Evolutionary conservation across 2,888 invertebrate species (phyloP), one percentile per base, ranked within the genome.

Genomic region (Thumatha senex): DNA sequence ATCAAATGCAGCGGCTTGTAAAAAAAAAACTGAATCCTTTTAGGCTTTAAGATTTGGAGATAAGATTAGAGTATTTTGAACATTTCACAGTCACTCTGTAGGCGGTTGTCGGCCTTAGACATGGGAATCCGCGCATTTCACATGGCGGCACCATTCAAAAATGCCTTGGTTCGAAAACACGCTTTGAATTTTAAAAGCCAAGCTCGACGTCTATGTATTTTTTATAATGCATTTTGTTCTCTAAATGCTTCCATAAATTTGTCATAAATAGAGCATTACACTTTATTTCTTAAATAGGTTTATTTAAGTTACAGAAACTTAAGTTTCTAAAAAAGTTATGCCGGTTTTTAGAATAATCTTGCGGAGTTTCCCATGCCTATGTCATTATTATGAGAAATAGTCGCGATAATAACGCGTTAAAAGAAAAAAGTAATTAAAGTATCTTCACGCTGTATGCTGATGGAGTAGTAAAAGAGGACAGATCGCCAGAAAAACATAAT

Each of bases 81-180:
- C 34, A 39, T 40, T 51, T 51, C 35, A 47, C 59, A 58, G 58
- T 61, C 58, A 63, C 64, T 63, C 66, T 55, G 57, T 64, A 56
- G 63, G 58, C 73, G 76, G 78, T 77, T 70, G 72, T 71, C 66
- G 72, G 59, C 72, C 70, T 58, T 48, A 67, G 31, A 69, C 70
- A 72, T 63, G 67, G 63, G 56, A 60, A 60, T 45, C 52, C 54
- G 57, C 59, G 46, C 61, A 68, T 69, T 73, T 67, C 65, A 67
- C 66, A 55, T 58, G 54, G 68, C 64, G 61, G 61, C 54, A 54
- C 52, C 45, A 49, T 46, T 66, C 58, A 65, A 65, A 67, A 72
- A 72, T 70, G 64, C 63, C 67, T 54, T 58, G 58, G 61, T 50
- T 50, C 61, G 59, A 59, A 61, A 65, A 60, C 59, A 66, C 58